Percentiles rank a stretch among this genome's conserved stretches.
Conservation (phyloP, 2,888 invertebrate species). For the Meloe dianella region DNA sequence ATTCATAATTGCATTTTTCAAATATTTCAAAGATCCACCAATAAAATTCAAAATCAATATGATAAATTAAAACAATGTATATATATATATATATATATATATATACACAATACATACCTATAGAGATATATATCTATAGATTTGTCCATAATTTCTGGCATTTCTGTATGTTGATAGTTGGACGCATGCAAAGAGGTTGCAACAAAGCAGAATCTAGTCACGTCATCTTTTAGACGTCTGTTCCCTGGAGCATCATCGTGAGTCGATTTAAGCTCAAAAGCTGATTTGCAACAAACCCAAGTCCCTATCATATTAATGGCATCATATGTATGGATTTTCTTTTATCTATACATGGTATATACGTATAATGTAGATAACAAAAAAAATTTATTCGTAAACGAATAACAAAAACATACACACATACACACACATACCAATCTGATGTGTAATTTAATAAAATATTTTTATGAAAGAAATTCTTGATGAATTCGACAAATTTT, state of each 20-base stretch:
- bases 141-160: slow-evolving; percentile 6
- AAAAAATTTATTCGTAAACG: neutral
- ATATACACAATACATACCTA: too few species aligned
- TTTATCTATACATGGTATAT: slow-evolving; percentile 1
- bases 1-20: too few species aligned
- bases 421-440: neutral
- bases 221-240: slow-evolving; percentile 33
- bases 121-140: neutral
- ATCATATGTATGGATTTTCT: slow-evolving; percentile 24
- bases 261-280: slow-evolving; percentile 32
- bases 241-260: slow-evolving; percentile 30
- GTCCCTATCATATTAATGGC: slow-evolving; percentile 36
- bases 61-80: neutral
- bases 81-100: too few species aligned
- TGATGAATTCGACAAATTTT: too few species aligned
- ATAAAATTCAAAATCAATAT: neutral
- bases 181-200: slow-evolving; percentile 9
- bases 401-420: neutral
- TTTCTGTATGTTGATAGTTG: slow-evolving; percentile 8
- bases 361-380: neutral
- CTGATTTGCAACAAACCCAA: slow-evolving; percentile 34
- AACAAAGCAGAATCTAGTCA: slow-evolving; percentile 29
- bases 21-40: neutral
- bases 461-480: neutral
- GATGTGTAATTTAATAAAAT: neutral